Evolutionary conservation across 2,113 vertebrate genomes (phyloP), one percentile per base, ranked within the genome.

Genomic region (Gobio gobio): DNA sequence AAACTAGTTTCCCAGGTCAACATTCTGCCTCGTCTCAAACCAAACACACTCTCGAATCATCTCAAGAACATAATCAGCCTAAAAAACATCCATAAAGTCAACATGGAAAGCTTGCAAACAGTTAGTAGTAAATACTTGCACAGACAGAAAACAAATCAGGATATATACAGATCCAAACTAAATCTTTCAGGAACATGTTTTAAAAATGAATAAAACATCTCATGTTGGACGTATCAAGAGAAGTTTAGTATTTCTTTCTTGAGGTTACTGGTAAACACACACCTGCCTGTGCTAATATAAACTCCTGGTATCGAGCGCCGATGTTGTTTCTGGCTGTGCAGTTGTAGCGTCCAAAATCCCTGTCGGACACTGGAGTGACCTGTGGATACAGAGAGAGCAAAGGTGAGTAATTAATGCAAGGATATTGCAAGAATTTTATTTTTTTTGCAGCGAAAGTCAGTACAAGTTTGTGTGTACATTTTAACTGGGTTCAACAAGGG

Each of bases 311-410:
- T 86, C 96, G 94, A 74, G 96, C 95, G 74, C 97, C 98, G 64
- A 99, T 97, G 92, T 94, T 96, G 92, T 99, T 99, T 77, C 96
- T 95, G 66, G 98, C 98, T 33, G 97, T 98, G 90, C 98, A 99
- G 88, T 98, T 99, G 90, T 99, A 99, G 43, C 95, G 93, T 80
- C 98, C 98, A 72, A 99, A 99, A 91, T 99, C 98, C 88, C 92
- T 95, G 86, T 99, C 97, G 22, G 97, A 98, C 90, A 96, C 95
- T 0, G 98, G 98, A 72, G 97, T 98, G 90, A 99, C 96, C 98
- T 99, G 54, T 33, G 83, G 84, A 29, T 16, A 61, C 16, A 64
- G 3, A 72, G 47, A 24, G 68, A 82, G 22, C 5, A 76, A 0
- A 45, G 1, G 13, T 10, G 16, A 61, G 26, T 18, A 73, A 73